Evolutionary conservation across 2,888 invertebrate genomes (phyloP).

Genomic region (Phrixothrix hirtus): DNA sequence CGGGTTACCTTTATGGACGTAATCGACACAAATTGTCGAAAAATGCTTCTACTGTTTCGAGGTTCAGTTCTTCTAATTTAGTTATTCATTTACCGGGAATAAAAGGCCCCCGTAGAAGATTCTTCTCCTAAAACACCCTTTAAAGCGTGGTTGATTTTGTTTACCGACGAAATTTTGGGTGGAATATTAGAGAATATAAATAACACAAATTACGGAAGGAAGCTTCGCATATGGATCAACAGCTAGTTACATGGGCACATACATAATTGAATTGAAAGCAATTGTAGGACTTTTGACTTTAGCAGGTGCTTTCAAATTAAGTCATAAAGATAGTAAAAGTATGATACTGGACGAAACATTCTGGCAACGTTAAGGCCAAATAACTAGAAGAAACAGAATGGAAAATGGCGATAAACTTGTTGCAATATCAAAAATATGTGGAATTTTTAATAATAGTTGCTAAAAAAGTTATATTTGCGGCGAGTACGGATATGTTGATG

Average conservation of each 20-base stretch:
- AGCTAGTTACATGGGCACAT: conserved; percentile 4
- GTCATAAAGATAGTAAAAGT: conserved; percentile 7
- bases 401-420: conserved; percentile 9
- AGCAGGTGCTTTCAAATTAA: conserved; percentile 5
- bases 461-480: not conserved
- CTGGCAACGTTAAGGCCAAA: not conserved
- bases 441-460: too few species aligned
- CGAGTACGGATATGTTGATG: not conserved
- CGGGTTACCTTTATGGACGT: too few species aligned
- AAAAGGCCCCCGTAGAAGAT: too few species aligned
- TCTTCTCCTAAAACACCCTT: too few species aligned
- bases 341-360: conserved; percentile 9
- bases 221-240: conserved; percentile 6
- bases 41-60: too few species aligned
- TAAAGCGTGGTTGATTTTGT: too few species aligned
- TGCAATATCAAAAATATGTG: conserved; percentile 2
- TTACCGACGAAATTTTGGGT: too few species aligned
- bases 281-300: not conserved
- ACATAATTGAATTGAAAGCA: conserved; percentile 7
- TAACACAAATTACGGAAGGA: conserved; percentile 1
- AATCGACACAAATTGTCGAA: too few species aligned
- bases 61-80: too few species aligned
- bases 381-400: conserved; percentile 4
- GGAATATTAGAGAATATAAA: conserved; percentile 13
- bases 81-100: too few species aligned